A percentile compares a stretch with the other conserved stretches of the same genome.
Conservation (phyloP, 2,113 vertebrate genomes). For the Neogale vison region DNA sequence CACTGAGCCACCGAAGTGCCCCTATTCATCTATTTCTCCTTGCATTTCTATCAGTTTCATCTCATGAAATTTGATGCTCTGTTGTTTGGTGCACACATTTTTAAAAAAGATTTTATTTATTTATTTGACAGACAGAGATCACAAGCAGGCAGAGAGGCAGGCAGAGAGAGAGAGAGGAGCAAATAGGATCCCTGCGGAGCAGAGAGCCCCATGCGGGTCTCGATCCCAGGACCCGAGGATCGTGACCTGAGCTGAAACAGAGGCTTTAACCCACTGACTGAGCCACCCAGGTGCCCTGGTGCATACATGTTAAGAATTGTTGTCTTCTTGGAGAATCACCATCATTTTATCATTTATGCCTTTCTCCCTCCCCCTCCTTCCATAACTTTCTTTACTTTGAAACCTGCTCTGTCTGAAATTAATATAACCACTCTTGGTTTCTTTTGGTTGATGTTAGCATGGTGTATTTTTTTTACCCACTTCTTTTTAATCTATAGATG, state of each 20-base stretch:
- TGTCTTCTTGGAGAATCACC: background rate
- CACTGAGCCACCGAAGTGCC: too few species aligned
- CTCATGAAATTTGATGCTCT: background rate
- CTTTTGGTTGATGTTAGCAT: background rate
- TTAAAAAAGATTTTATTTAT: too few species aligned
- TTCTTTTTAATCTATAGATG: background rate
- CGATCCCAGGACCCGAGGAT: too few species aligned
- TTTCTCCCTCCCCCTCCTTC: background rate
- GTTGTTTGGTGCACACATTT: background rate
- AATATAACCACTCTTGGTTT: background rate
- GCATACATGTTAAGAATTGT: background rate
- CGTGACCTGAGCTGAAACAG: too few species aligned
- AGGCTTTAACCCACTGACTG: too few species aligned
- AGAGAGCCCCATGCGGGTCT: too few species aligned
- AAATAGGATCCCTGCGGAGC: too few species aligned
- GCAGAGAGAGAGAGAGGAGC: too few species aligned
- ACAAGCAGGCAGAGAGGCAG: too few species aligned
- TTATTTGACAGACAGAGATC: too few species aligned
- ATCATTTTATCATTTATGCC: background rate
- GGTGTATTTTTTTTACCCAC: background rate
- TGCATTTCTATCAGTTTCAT: background rate
- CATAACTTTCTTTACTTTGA: background rate
- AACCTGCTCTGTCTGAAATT: background rate
- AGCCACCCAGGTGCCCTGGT: background rate
- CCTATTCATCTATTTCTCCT: background rate